Evolutionary conservation across 2,888 invertebrate species (phyloP).

Genomic region (Prosapia bicincta): DNA sequence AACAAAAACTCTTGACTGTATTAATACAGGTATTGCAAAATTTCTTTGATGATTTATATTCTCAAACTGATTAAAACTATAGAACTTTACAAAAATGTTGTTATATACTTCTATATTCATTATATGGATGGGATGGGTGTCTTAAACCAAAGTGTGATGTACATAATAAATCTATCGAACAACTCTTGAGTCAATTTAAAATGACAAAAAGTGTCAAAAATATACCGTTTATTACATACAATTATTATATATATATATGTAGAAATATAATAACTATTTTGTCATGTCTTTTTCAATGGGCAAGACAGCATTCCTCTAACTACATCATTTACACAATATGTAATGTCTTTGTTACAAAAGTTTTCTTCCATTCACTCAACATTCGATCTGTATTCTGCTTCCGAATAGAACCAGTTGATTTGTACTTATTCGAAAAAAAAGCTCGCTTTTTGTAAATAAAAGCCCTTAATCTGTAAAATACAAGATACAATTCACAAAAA

Average conservation of each 20-base stretch:
- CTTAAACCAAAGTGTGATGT: neutral
- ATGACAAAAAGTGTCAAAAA: conserved; percentile 26
- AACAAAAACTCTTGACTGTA: neutral
- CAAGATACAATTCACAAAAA: conserved; percentile 13
- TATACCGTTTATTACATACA: conserved; percentile 20
- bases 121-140: neutral
- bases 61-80: conserved; percentile 8
- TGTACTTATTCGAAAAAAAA: conserved; percentile 19
- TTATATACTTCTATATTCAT: too few relatives aligned
- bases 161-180: conserved; percentile 6
- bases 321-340: neutral
- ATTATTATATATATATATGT: conserved; percentile 13
- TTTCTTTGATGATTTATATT: neutral
- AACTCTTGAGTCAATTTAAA: conserved; percentile 17
- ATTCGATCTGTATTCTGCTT: neutral
- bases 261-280: conserved; percentile 26
- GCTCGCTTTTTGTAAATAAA: conserved; percentile 17
- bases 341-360: conserved; percentile 15
- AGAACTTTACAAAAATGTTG: neutral
- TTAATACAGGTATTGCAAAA: neutral
- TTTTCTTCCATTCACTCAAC: conserved; percentile 9
- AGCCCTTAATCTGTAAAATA: conserved; percentile 3
- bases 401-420: conserved; percentile 4
- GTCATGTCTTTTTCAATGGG: conserved; percentile 20
- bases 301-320: conserved; percentile 3